Percentiles rank a stretch among this genome's conserved stretches.
phyloP scores from a whole-genome alignment of 2,888 invertebrate species.

The Homarus gammarus region DNA sequence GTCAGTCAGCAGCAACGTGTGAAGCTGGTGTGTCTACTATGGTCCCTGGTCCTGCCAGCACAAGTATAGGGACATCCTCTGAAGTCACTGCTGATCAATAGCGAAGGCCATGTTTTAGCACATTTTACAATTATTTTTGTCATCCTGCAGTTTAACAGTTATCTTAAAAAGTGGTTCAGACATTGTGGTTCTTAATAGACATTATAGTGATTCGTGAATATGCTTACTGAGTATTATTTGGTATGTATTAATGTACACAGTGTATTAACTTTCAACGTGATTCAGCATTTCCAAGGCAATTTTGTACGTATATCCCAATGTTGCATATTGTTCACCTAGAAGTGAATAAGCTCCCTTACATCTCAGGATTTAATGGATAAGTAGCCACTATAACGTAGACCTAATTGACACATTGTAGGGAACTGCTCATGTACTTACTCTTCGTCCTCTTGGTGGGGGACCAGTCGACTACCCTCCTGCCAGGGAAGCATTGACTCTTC shows the following conservation, averaged over 20 bases:
- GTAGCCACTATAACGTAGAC: slow-evolving; percentile 73
- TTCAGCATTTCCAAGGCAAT: slow-evolving; percentile 72
- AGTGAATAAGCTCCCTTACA: slow-evolving; percentile 74
- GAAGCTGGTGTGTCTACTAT: slow-evolving; percentile 54
- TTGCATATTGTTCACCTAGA: slow-evolving; percentile 70
- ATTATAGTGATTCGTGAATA: slow-evolving; percentile 72
- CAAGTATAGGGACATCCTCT: slow-evolving; percentile 52
- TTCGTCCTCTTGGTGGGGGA: slow-evolving; percentile 62
- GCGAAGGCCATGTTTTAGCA: slow-evolving; percentile 73
- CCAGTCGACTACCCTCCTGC: slow-evolving; percentile 64
- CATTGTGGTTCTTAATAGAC: slow-evolving; percentile 72
- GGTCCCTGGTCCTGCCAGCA: slow-evolving; percentile 56
- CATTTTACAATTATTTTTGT: slow-evolving; percentile 72
- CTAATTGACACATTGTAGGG: slow-evolving; percentile 71
- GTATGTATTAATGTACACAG: slow-evolving; percentile 73
- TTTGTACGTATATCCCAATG: slow-evolving; percentile 74
- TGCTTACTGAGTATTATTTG: slow-evolving; percentile 73
- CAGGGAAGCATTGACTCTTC: slow-evolving; percentile 56
- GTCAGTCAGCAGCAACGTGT: slow-evolving; percentile 57
- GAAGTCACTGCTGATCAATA: slow-evolving; percentile 71
- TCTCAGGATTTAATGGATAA: slow-evolving; percentile 74
- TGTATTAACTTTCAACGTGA: slow-evolving; percentile 72
- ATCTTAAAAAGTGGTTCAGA: slow-evolving; percentile 67
- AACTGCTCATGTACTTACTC: slow-evolving; percentile 73
- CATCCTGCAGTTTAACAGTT: slow-evolving; percentile 70